phyloP scores from a whole-genome alignment of 2,113 vertebrate species.

The Alligator mississippiensis region DNA sequence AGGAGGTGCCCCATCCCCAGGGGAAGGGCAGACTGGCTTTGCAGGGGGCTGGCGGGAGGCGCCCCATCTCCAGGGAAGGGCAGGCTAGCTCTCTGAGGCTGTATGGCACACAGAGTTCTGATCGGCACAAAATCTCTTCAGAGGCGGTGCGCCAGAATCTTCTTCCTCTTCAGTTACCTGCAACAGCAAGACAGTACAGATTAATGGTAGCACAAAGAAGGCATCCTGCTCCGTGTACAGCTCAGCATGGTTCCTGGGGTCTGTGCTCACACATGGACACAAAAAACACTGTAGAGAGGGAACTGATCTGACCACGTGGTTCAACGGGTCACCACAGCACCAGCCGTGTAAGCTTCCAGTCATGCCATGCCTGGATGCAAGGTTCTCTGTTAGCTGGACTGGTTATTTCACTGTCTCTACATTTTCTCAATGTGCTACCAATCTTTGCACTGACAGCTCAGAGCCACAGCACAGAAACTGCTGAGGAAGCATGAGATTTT shows the following conservation, averaged over 20 bases:
- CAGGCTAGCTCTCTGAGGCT: slow-evolving; percentile 85
- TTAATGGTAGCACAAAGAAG: accelerated
- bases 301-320: accelerated
- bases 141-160: slow-evolving; percentile 84
- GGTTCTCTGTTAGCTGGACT: accelerated
- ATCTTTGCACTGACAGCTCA: neutral
- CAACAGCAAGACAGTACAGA: neutral
- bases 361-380: neutral
- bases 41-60: slow-evolving; percentile 43
- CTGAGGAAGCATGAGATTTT: neutral
- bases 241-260: accelerated
- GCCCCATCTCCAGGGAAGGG: neutral
- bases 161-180: slow-evolving; percentile 86
- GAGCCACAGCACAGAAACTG: neutral
- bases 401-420: accelerated
- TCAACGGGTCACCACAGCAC: neutral
- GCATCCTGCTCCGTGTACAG: neutral
- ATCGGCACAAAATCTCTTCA: slow-evolving; percentile 93
- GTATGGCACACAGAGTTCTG: slow-evolving; percentile 82
- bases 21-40: neutral
- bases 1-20: neutral
- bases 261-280: accelerated
- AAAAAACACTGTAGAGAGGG: no score
- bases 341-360: neutral
- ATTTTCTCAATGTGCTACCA: neutral